Base-by-base conservation (phyloP, 2,888 invertebrate genomes). In the Apotomis betuletana region DNA sequence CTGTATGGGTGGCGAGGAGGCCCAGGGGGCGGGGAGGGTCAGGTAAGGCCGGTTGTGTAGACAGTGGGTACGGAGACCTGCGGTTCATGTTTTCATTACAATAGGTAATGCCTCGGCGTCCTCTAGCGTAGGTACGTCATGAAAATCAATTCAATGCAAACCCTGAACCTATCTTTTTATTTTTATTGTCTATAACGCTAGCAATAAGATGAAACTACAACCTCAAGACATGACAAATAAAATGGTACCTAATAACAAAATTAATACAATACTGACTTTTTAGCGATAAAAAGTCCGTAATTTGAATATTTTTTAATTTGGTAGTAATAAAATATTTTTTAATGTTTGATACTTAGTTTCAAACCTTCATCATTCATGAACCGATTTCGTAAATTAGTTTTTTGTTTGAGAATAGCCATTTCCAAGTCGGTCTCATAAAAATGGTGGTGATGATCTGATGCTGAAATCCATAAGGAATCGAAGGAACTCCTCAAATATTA, bases 61-160 rank as follows among this genome's bases (percentile, higher is more conserved):
- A 76, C 78, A 77, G 81, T 81, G 75, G 80, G 78, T 79, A 78
- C 79, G 79, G 75, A 79, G 86, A 88, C 87, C 87, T 86, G 82
- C 71, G 84, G 81, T 81, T 83, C 85, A 84, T 86, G 89, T 87
- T 90, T 91, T 85, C 83, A 90, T 92, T 91, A 91, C 87, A 92
- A 92, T 92, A 89, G 84, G 83, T 90, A 91, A 92, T 92, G 87
- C 74, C 74, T 83, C 87, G 87, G 87, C 87, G 88, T 80, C 77
- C 81, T 77, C 55, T 76, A 77, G 74, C 77, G 75, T 79, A 80
- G 51, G 41, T 58, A 67, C 79, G 79, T 78, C 83, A 84, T 85
- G 83, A 81, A 81, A 82, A 82, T 84, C 73, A 77, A 81, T 78
- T 79, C 78, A 74, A 76, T 75, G 74, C 54, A 9, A 65, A 74